Evolutionary conservation across 37 sponge, comb jelly and placozoan species (phyloP), one percentile per base, ranked within the genome.

Genomic region (Agelas oroides): DNA sequence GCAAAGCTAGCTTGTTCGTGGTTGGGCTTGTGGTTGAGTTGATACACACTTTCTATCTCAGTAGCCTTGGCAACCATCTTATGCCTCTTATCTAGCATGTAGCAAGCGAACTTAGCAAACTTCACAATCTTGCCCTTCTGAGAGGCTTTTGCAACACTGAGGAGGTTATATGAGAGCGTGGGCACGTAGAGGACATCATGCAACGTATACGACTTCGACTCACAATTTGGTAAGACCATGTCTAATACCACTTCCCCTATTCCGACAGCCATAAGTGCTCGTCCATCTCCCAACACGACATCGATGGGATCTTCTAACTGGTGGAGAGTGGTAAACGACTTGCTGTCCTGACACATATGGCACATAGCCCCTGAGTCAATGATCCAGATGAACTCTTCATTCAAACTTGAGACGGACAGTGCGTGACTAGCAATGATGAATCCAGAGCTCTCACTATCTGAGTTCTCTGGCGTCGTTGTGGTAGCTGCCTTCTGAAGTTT

Each of bases 211-310:
- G 35, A 57, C 70, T 72, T 40, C 21, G 71, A 63, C 57, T 52
- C 31, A 59, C 81, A 59, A 72, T 27, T 60, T 18, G 74, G 84
- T 35, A 72, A 65, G 25, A 63, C 72, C 75, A 80, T 60, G 19
- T 65, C 17, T 32, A 87, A 65, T 21, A 34, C 31, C 30, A 78
- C 79, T 31, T 59, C 65, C 53, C 80, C 88, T 54, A 38, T 20
- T 38, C 71, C 78, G 34, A 58, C 25, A n/a, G 79, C 79, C 30
- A 41, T 25, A 34, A 88, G 70, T 34, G 66, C 46, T 19, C 55
- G 74, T 53, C 88, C 88, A 81, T 88, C 82, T 67, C 88, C 88
- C 46, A 88, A 38, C 18, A 37, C 65, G 20, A 88, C 88, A 30
- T 81, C 61, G 35, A 41, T 31, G 20, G 81, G 81, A 32, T 53